A percentile compares a stretch with the other conserved stretches of the same genome.
Evolutionary conservation across 2,113 vertebrate genomes (phyloP).

Genomic region (Neogobius melanostomus): DNA sequence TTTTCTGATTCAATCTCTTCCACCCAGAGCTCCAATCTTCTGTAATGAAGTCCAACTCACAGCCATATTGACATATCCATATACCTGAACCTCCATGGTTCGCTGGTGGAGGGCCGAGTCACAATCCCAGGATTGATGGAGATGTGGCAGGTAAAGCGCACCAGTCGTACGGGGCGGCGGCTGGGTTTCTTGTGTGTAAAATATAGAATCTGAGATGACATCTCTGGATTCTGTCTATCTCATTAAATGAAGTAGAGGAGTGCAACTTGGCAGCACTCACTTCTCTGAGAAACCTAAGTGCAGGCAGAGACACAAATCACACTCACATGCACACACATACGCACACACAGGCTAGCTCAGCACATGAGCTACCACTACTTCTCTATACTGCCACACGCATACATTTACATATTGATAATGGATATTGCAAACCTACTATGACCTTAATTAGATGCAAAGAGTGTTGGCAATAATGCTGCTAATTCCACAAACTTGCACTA

Average conservation of each 20-base stretch:
- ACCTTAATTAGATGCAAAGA: not conserved
- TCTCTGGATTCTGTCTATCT: constrained; percentile 47
- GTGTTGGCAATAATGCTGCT: not conserved
- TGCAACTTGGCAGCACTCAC: constrained; percentile 44
- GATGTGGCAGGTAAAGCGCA: constrained; percentile 7
- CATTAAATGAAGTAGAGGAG: constrained; percentile 63
- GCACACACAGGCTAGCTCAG: constrained; percentile 58
- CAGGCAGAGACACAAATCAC: constrained; percentile 37
- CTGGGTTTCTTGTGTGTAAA: constrained; percentile 34
- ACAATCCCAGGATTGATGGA: constrained; percentile 41
- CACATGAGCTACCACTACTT: constrained; percentile 34
- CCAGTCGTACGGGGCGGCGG: constrained; percentile 1
- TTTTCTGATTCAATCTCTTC: constrained; percentile 35
- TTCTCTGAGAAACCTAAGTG: constrained; percentile 41
- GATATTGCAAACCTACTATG: not conserved
- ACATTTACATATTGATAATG: constrained; percentile 3
- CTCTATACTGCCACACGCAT: constrained; percentile 10
- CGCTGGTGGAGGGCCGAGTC: constrained; percentile 13
- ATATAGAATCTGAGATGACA: constrained; percentile 61
- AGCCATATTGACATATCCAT: constrained; percentile 63
- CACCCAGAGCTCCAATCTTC: constrained; percentile 33
- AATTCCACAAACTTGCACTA: not conserved
- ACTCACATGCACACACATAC: constrained; percentile 10
- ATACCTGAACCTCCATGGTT: constrained; percentile 38
- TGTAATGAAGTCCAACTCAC: constrained; percentile 28